A percentile compares a stretch with the other conserved stretches of the same genome.
phyloP scores from a whole-genome alignment of 2,797 vertebrate genomes.

The Schizopygopsis pylzovi region DNA sequence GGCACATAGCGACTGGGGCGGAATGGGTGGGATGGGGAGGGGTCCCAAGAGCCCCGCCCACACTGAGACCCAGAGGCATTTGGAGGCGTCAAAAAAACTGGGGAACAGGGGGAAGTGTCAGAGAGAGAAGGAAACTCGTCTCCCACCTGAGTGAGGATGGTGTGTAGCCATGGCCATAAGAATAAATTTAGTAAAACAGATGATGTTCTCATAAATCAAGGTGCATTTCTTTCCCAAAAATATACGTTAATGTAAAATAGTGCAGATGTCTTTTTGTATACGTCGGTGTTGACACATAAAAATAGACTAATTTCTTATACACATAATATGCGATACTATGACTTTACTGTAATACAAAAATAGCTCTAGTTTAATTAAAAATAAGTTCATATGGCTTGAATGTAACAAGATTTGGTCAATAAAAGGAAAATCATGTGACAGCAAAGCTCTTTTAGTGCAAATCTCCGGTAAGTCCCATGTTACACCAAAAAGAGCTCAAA shows the following conservation, averaged over 20 bases:
- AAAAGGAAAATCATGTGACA: conserved; percentile 57
- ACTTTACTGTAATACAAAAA: conserved; percentile 74
- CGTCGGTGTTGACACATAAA: conserved; percentile 35
- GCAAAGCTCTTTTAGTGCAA: conserved; percentile 57
- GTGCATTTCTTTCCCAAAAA: not conserved
- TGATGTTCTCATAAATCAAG: conserved; percentile 59
- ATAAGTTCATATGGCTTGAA: conserved; percentile 80
- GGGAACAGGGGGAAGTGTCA: conserved; percentile 47
- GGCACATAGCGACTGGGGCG: conserved; percentile 97
- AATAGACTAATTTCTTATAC: conserved; percentile 43
- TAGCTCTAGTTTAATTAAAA: conserved; percentile 71
- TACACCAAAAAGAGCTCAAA: conserved; percentile 36
- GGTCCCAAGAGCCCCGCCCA: conserved; percentile 79
- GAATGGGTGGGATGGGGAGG: conserved; percentile 86
- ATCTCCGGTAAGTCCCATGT: conserved; percentile 48
- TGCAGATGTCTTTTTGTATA: conserved; percentile 41
- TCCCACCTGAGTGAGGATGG: conserved; percentile 60
- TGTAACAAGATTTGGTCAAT: conserved; percentile 74
- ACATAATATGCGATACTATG: conserved; percentile 23
- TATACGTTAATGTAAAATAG: conserved; percentile 14
- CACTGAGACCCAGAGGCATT: conserved; percentile 79
- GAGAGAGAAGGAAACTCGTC: conserved; percentile 63
- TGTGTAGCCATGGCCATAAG: conserved; percentile 61
- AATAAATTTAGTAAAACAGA: conserved; percentile 31
- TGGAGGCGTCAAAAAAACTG: conserved; percentile 54